phyloP scores from a whole-genome alignment of 2,113 vertebrate species.

The Calonectris borealis region DNA sequence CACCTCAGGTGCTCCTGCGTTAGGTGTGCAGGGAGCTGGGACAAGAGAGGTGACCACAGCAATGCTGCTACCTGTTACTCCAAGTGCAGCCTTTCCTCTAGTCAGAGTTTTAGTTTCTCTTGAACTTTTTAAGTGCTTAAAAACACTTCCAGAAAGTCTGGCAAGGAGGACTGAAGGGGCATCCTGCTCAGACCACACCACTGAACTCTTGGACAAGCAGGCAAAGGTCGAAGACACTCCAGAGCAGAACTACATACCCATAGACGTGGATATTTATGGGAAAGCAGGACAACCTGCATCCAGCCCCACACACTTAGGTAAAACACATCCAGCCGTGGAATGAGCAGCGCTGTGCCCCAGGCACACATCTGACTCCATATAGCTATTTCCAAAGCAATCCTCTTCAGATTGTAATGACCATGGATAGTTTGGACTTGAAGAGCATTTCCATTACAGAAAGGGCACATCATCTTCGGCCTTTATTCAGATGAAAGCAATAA shows the following conservation, averaged over 20 bases:
- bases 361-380: background rate
- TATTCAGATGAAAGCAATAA: conserved; percentile 54
- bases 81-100: background rate
- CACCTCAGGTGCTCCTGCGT: background rate
- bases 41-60: background rate
- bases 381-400: conserved; percentile 14
- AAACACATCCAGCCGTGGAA: rapidly evolving
- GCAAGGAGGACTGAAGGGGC: background rate
- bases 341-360: background rate
- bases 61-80: background rate
- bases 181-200: background rate
- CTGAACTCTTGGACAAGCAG: background rate
- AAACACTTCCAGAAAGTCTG: background rate
- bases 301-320: background rate
- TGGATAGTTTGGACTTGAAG: conserved; percentile 28
- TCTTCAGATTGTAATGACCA: conserved; percentile 39
- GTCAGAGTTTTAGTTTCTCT: background rate
- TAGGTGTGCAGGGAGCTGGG: background rate
- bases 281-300: background rate
- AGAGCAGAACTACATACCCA: background rate
- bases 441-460: conserved; percentile 54
- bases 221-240: background rate
- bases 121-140: background rate
- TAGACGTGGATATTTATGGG: background rate
- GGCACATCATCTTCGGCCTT: conserved; percentile 36